Conservation (phyloP, 2,797 vertebrate genomes). For the Melanotaenia nigrans region DNA sequence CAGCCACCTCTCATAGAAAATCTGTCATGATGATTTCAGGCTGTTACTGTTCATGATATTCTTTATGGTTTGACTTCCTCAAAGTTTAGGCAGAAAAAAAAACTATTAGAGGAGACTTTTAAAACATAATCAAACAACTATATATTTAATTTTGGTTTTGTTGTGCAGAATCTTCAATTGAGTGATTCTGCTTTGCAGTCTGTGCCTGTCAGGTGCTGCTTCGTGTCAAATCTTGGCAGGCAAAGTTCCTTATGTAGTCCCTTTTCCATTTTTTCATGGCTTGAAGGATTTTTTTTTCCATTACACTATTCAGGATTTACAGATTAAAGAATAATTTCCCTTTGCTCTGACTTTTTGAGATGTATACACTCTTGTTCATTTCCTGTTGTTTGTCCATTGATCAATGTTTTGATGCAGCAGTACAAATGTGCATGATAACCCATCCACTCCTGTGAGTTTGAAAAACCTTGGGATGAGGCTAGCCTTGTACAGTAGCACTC, state of each 20-base stretch:
- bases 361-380: conserved; percentile 18
- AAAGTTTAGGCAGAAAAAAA: neutral
- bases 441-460: conserved; percentile 67
- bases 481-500: conserved; percentile 32
- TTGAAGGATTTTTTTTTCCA: conserved; percentile 12
- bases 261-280: conserved; percentile 15
- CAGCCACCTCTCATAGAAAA: conserved; percentile 12
- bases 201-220: conserved; percentile 37
- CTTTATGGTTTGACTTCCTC: neutral
- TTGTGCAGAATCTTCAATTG: conserved; percentile 2
- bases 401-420: conserved; percentile 34
- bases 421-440: conserved; percentile 58
- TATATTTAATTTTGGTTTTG: neutral
- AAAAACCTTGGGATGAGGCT: conserved; percentile 49
- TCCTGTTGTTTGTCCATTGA: conserved; percentile 24
- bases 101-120: neutral
- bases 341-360: conserved; percentile 23
- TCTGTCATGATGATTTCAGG: neutral
- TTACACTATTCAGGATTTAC: conserved; percentile 16
- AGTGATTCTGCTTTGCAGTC: conserved; percentile 15
- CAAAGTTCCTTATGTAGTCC: conserved; percentile 24
- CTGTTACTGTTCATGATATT: neutral
- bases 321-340: conserved; percentile 21
- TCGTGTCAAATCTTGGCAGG: conserved; percentile 44
- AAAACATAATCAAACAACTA: neutral